Base-by-base conservation (phyloP, 1,140 invertebrate species). In the Habropoda laboriosa region DNA sequence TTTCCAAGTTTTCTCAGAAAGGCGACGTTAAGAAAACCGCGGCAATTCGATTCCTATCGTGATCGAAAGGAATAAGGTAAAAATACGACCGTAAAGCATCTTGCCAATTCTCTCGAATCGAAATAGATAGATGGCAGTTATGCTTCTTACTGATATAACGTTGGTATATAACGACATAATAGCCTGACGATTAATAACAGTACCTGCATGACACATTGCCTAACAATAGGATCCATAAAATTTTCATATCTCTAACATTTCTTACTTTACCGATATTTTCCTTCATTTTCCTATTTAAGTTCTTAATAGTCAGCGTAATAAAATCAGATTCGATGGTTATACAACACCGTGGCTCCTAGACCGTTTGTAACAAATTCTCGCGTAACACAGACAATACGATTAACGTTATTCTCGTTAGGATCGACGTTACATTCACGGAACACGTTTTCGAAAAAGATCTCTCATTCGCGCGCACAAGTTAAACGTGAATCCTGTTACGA, bases 291-390 rank as follows among this genome's bases (percentile, higher is more conserved):
- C 30, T 68, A 38, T 27, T 75, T 57, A 66, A 75, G 51, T 76
- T 45, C n/a, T 60, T 76, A n/a, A n/a, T n/a, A 60, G 24, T 40
- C 63, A 61, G 73, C 38, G 77, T 89, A 90, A n/a, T 90, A 91
- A 90, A 91, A 89, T 90, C 88, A 90, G 84, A 88, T 86, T 89
- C 87, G 73, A 68, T 64, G 70, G 79, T 67, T n/a, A 70, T 70
- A 85, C 58, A n/a, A n/a, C 68, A 81, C 30, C 4, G n/a, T 67
- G n/a, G 47, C 63, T 76, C 47, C 61, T 61, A 87, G 67, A 77
- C 78, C 74, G 77, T 74, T 55, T 66, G 40, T 80, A 86, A 89
- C 60, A 82, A 80, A 80, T 84, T 81, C 45, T 78, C 70, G 16
- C 7, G 13, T 16, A 57, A 47, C 8, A 10, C 32, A 10, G 12